Evolutionary conservation across 1,140 invertebrate species (phyloP).

Genomic region (Goniozus legneri): DNA sequence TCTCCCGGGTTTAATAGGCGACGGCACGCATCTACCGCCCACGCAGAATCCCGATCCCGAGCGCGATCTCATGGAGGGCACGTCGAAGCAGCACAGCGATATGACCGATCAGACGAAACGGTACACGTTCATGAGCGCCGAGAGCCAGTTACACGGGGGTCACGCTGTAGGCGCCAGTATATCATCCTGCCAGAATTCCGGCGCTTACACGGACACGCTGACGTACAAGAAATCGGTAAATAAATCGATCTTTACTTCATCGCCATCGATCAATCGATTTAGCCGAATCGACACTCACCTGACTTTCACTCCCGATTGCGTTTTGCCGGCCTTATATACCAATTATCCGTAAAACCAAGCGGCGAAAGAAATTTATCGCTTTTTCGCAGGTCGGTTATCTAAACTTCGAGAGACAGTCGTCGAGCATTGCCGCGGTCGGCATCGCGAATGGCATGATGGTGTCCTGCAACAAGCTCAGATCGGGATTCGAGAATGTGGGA

Average conservation of each 20-base stretch:
- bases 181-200: conserved; percentile 49
- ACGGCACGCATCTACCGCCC: conserved; percentile 44
- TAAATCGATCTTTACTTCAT: too few species aligned
- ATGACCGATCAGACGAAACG: conserved; percentile 47
- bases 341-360: not conserved
- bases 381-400: conserved; percentile 45
- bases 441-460: conserved; percentile 84
- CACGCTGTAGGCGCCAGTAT: conserved; percentile 45
- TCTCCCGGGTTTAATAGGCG: too few species aligned
- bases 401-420: conserved; percentile 50
- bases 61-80: conserved; percentile 49
- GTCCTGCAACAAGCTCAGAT: conserved; percentile 71
- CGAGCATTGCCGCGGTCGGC: conserved; percentile 69
- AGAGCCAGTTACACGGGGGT: conserved; percentile 46
- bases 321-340: not conserved
- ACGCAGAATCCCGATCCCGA: conserved; percentile 47
- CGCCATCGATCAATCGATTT: conserved; percentile 13
- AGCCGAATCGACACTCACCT: not conserved
- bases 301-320: not conserved
- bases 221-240: conserved; percentile 51
- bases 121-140: conserved; percentile 47
- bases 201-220: conserved; percentile 49
- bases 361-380: not conserved
- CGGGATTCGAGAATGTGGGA: conserved; percentile 71
- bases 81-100: conserved; percentile 45